These are phyloP conservation scores for Podarcis raffonei DNA, from an alignment of 2,113 vertebrate species.

Conservation along the genomic window DNA sequence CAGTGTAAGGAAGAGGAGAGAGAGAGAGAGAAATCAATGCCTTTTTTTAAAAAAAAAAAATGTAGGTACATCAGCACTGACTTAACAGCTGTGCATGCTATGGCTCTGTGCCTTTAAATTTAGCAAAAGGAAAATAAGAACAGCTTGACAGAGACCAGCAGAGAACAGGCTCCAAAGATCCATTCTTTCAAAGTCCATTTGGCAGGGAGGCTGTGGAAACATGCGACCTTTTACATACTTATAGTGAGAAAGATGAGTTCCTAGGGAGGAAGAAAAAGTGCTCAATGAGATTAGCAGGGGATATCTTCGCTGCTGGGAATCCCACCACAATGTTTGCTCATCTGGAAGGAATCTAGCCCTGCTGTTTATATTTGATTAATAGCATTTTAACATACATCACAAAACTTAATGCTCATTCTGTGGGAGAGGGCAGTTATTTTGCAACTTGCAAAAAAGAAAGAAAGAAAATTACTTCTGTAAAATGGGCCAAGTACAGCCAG, in stretches of 20 bases:
- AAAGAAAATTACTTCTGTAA: constrained; percentile 14
- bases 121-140: constrained; percentile 24
- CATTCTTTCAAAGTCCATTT: constrained; percentile 50
- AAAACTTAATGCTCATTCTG: constrained; percentile 46
- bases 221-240: constrained; percentile 60
- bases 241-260: constrained; percentile 52
- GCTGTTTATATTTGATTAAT: constrained; percentile 35
- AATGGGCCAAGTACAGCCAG: constrained; percentile 13
- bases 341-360: constrained; percentile 64
- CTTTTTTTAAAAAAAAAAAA: background rate
- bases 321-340: constrained; percentile 50
- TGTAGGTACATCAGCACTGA: background rate
- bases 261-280: constrained; percentile 53
- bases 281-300: constrained; percentile 49
- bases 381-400: constrained; percentile 35
- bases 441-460: constrained; percentile 5
- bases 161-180: constrained; percentile 28
- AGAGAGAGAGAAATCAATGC: background rate
- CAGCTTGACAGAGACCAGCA: constrained; percentile 17
- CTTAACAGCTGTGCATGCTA: background rate
- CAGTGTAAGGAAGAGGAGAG: background rate
- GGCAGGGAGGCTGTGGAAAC: constrained; percentile 57
- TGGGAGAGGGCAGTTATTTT: constrained; percentile 37
- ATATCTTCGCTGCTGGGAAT: constrained; percentile 38
- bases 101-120: constrained; percentile 27